Evolutionary conservation across 2,113 vertebrate genomes (phyloP).

Genomic region (Nesospiza acunhae): DNA sequence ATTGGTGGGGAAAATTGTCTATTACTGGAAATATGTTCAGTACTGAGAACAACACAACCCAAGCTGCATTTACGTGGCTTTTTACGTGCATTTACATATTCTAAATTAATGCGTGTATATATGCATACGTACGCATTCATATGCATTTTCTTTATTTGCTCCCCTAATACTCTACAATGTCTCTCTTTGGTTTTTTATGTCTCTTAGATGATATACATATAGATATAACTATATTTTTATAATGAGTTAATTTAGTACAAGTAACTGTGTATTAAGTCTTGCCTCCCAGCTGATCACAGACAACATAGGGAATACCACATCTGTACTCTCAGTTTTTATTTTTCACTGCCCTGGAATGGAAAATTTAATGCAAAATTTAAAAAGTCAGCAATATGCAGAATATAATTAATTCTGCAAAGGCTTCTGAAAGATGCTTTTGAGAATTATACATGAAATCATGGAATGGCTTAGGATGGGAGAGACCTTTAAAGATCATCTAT

Average conservation of each 20-base stretch:
- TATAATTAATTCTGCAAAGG: neutral
- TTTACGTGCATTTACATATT: too few species aligned
- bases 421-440: neutral
- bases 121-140: fast-evolving
- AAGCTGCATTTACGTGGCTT: fast-evolving
- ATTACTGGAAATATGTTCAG: neutral
- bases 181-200: neutral
- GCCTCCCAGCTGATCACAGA: neutral
- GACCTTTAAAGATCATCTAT: neutral
- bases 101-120: neutral
- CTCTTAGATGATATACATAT: neutral
- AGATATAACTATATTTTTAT: neutral
- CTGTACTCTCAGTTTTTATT: neutral
- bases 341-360: neutral
- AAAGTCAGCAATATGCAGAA: neutral
- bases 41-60: neutral
- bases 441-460: neutral
- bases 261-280: neutral
- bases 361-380: neutral
- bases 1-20: neutral
- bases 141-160: neutral
- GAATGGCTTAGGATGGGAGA: neutral
- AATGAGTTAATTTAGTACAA: neutral
- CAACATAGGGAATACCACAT: neutral
- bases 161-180: neutral